These are phyloP conservation scores for Apodemus speciosus DNA, from an alignment of 2,113 vertebrate genomes.

Conservation along the genomic window DNA sequence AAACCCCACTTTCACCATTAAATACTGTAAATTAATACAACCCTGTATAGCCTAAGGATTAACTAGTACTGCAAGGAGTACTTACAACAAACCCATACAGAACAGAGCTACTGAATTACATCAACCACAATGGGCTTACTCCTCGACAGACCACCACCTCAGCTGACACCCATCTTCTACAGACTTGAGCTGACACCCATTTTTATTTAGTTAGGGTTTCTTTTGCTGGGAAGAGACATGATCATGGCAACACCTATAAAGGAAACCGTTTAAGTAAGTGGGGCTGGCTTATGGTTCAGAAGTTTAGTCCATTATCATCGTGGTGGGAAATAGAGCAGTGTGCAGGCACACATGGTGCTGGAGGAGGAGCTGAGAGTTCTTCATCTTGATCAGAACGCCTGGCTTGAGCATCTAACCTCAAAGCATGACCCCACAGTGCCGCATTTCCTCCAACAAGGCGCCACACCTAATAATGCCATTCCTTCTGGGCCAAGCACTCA, in stretches of 20 bases:
- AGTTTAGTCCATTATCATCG: not conserved
- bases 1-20: not conserved
- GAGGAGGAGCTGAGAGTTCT: not conserved
- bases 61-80: not conserved
- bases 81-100: slow-evolving; percentile 24
- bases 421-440: not conserved
- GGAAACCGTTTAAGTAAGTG: not conserved
- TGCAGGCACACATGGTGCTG: not conserved
- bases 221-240: not conserved
- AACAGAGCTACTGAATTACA: not conserved
- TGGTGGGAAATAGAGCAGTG: not conserved
- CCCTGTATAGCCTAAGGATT: not conserved
- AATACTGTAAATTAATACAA: slow-evolving; percentile 5
- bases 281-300: not conserved
- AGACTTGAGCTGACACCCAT: not conserved
- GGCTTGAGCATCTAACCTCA: not conserved
- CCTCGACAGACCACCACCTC: not conserved
- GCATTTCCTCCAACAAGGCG: not conserved
- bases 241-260: not conserved
- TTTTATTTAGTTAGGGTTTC: not conserved
- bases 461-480: not conserved
- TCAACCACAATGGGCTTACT: not conserved
- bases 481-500: not conserved
- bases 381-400: not conserved
- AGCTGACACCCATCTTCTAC: not conserved